phyloP scores from a whole-genome alignment of 2,888 invertebrate species.

The Anagyrus pseudococci region DNA sequence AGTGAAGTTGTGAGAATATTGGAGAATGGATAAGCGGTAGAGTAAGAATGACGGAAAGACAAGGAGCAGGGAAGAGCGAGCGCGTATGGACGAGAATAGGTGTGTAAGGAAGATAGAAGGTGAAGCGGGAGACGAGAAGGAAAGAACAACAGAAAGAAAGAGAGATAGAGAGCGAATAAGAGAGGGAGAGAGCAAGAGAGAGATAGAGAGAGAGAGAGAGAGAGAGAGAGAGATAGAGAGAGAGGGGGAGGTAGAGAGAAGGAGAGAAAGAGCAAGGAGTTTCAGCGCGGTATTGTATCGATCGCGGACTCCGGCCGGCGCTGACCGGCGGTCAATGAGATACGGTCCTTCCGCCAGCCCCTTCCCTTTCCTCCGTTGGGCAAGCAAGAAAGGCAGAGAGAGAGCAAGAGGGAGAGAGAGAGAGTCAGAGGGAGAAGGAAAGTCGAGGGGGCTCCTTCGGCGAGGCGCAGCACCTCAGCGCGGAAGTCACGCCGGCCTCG shows the following conservation, averaged over 20 bases:
- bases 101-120: too few relatives aligned
- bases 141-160: slow-evolving; percentile 1
- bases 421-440: background rate
- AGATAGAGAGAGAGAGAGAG: slow-evolving; percentile 1
- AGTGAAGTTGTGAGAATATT: background rate
- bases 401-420: slow-evolving; percentile 1
- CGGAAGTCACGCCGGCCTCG: slow-evolving; percentile 50
- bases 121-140: too few relatives aligned
- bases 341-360: slow-evolving; percentile 55
- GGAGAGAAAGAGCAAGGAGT: background rate
- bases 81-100: too few relatives aligned
- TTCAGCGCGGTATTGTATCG: slow-evolving; percentile 25
- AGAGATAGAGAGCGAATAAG: background rate
- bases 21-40: too few relatives aligned
- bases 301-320: slow-evolving; percentile 19
- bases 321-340: slow-evolving; percentile 62
- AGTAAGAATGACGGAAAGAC: too few relatives aligned
- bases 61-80: background rate
- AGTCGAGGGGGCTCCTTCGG: background rate
- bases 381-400: too few relatives aligned
- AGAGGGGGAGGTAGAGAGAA: background rate
- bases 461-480: background rate
- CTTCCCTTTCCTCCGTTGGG: slow-evolving; percentile 44
- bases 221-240: background rate
- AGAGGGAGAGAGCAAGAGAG: background rate